Evolutionary conservation across 2,888 invertebrate species (phyloP), one percentile per base, ranked within the genome.

Genomic region (Ormia ochracea): DNA sequence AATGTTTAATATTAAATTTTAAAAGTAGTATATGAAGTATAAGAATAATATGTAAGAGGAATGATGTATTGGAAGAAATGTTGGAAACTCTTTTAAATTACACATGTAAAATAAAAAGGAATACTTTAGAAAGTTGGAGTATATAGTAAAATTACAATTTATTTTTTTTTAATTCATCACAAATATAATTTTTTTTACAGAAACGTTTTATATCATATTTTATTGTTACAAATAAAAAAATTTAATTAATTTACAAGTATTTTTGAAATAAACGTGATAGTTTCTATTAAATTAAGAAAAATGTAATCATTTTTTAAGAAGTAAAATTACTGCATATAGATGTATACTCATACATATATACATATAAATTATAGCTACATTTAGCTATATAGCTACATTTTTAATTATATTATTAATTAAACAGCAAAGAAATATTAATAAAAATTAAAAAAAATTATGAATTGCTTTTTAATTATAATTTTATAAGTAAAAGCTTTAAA

Each of bases 261-360:
- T 74, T 70, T 73, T 68, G 54, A 68, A 69, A 69, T 78, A 61
- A 74, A 65, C 66, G 79, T 79, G 75, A 79, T 79, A 79, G 75
- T 66, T 59, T 36, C 26, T 19, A 14, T 31, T 59, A 70, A 33
- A 65, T 14, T 68, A 75, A 61, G 59, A 45, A 45, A 36, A 14
- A 69, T 38, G 26, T 65, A 36, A 50, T 59, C 36, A 59, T 63
- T 21, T n/a, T 33, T 26, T 59, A 69, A 58, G 28, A 26, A 23
- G n/a, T 58, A 52, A 59, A 74, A 74, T 65, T 58, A 48, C 50
- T 58, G 9, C 23, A 66, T 50, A 66, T 50, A 54, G 19, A 41
- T 41, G 26, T 33, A 12, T 31, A 56, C 4, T 19, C 14, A 61
- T 23, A 41, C n/a, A n/a, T n/a, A n/a, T n/a, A n/a, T n/a, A n/a